Evolutionary conservation across 2,888 invertebrate species (phyloP).

Genomic region (Hymenopus coronatus): DNA sequence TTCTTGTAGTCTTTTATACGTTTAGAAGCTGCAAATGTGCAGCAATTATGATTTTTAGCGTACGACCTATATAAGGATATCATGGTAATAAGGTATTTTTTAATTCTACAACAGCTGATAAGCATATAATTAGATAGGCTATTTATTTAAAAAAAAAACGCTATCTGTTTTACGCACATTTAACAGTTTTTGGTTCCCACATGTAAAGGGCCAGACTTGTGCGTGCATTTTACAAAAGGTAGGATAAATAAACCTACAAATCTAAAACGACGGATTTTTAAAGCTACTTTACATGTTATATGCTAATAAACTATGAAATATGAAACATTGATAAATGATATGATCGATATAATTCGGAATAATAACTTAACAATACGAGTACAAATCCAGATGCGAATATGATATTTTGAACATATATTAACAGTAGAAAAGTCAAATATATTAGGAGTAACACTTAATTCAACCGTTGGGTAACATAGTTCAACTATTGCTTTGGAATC

Average conservation of each 20-base stretch:
- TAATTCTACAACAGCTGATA: too few species aligned
- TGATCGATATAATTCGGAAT: background rate
- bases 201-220: background rate
- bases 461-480: background rate
- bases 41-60: too few species aligned
- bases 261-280: background rate
- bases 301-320: background rate
- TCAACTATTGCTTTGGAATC: conserved; percentile 9
- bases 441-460: background rate
- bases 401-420: background rate
- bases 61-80: too few species aligned
- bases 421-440: background rate
- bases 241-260: background rate
- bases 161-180: too few species aligned
- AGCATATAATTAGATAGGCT: too few species aligned
- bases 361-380: background rate
- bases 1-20: too few species aligned
- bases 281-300: background rate
- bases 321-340: background rate
- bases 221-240: background rate
- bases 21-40: too few species aligned
- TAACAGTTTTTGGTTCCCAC: too few species aligned
- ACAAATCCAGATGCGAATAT: background rate
- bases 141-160: too few species aligned
- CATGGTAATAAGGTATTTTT: too few species aligned